Evolutionary conservation across 2,888 invertebrate genomes (phyloP).

Genomic region (Cheilosia pagana): DNA sequence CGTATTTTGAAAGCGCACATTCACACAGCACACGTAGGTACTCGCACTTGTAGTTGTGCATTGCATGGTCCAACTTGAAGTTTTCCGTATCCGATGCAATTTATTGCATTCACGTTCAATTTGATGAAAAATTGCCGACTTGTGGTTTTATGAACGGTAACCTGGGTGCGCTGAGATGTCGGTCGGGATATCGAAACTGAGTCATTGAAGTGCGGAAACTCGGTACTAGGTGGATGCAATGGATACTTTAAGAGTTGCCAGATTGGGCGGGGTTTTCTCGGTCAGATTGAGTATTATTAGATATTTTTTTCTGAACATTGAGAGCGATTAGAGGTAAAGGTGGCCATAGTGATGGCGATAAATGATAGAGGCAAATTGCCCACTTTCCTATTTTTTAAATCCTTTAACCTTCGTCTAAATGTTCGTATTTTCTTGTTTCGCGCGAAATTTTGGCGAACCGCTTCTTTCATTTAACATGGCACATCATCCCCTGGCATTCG

Average conservation of each 20-base stretch:
- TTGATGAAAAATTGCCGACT: constrained; percentile 65
- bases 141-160: constrained; percentile 8
- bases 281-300: background rate
- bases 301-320: background rate
- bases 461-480: too few relatives aligned
- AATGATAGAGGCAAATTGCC: too few relatives aligned
- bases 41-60: constrained; percentile 26
- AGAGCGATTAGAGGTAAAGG: background rate
- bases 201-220: constrained; percentile 55
- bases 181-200: constrained; percentile 39
- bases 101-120: constrained; percentile 73
- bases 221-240: constrained; percentile 33
- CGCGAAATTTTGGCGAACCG: too few relatives aligned
- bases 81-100: constrained; percentile 23
- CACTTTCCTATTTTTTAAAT: too few relatives aligned
- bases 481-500: too few relatives aligned
- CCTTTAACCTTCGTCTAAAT: too few relatives aligned
- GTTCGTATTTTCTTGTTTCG: too few relatives aligned
- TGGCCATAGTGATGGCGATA: background rate
- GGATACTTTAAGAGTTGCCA: background rate
- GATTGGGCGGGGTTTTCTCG: background rate
- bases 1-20: background rate
- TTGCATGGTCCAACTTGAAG: constrained; percentile 27
- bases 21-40: background rate
- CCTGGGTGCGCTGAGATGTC: constrained; percentile 26